Conservation (phyloP, 2,888 invertebrate species). For the Bugulina stolonifera region DNA sequence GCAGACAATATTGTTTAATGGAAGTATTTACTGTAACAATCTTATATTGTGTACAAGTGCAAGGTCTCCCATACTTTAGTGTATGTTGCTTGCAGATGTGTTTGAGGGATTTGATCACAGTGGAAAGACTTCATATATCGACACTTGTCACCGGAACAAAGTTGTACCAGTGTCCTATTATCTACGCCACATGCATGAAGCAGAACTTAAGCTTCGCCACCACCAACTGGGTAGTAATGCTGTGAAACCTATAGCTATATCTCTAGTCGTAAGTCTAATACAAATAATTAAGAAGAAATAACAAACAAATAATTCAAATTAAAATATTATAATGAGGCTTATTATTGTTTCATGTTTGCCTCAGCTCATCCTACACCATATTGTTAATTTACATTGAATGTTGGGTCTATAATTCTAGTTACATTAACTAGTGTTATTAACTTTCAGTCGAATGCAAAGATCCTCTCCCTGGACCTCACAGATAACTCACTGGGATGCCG, state of each 20-base stretch:
- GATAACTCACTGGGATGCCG: conserved; percentile 52
- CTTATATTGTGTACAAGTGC: too few relatives aligned
- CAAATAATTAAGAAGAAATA: too few relatives aligned
- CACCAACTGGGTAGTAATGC: conserved; percentile 48
- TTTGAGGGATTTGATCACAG: conserved; percentile 43
- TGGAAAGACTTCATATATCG: conserved; percentile 45
- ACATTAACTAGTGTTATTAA: not conserved
- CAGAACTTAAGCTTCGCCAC: conserved; percentile 45
- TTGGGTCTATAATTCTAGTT: too few relatives aligned
- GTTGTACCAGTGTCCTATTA: conserved; percentile 51
- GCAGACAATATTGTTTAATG: too few relatives aligned
- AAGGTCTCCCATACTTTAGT: too few relatives aligned
- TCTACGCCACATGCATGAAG: conserved; percentile 48
- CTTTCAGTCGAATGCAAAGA: conserved; percentile 46
- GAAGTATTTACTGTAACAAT: too few relatives aligned
- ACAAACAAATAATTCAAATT: too few relatives aligned
- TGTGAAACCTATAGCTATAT: conserved; percentile 46
- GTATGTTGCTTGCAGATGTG: conserved; percentile 36
- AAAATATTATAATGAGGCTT: too few relatives aligned
- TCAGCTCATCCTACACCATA: too few relatives aligned
- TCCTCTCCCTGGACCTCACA: conserved; percentile 46
- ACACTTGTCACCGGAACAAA: conserved; percentile 44
- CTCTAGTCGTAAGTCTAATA: conserved; percentile 42
- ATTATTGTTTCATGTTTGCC: too few relatives aligned
- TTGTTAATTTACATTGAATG: too few relatives aligned